Evolutionary conservation across 1,140 invertebrate genomes (phyloP).

Genomic region (Heliconius nattereri): DNA sequence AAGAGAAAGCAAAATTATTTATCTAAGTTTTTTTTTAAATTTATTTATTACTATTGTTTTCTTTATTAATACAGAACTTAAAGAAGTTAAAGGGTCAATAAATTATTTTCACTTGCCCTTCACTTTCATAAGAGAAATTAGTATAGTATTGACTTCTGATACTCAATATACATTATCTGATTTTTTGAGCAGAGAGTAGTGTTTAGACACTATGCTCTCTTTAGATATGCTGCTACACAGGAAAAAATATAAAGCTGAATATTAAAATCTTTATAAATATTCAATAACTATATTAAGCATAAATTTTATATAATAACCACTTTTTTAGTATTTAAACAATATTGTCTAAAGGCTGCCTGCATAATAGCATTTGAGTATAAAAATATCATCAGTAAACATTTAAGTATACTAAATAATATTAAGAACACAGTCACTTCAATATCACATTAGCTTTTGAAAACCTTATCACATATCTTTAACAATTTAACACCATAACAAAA

Average conservation of each 20-base stretch:
- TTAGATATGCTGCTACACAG: neutral
- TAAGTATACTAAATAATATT: neutral
- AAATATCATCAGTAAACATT: neutral
- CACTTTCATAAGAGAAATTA: too few species aligned
- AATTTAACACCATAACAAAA: neutral
- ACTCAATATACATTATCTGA: too few species aligned
- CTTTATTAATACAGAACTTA: too few species aligned
- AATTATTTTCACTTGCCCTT: too few species aligned
- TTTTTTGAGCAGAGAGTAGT: too few species aligned
- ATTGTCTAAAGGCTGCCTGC: neutral
- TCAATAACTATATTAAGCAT: neutral
- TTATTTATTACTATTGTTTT: neutral
- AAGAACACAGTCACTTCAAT: neutral
- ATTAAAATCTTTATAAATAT: neutral
- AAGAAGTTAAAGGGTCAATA: too few species aligned
- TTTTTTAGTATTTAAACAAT: neutral
- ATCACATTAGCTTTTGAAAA: neutral
- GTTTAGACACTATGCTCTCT: too few species aligned
- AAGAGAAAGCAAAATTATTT: constrained; percentile 58
- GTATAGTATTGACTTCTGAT: too few species aligned
- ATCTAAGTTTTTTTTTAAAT: neutral
- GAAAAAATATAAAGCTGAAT: neutral
- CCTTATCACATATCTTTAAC: neutral
- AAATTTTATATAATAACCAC: neutral
- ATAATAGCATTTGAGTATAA: too few species aligned